phyloP scores from a whole-genome alignment of 2,113 vertebrate species.

The Anoura caudifer region DNA sequence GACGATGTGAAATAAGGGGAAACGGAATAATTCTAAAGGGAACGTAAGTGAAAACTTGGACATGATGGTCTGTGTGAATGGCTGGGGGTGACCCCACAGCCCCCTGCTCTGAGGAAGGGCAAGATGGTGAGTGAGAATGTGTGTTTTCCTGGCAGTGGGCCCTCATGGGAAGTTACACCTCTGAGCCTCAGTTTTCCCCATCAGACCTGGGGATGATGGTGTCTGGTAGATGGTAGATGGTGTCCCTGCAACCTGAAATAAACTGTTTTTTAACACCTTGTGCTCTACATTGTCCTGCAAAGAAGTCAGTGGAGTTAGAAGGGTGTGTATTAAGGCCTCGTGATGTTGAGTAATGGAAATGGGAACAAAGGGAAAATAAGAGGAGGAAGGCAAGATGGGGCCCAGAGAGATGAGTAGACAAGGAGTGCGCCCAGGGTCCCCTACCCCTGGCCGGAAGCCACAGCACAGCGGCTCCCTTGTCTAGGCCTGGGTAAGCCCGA shows the following conservation, averaged over 20 bases:
- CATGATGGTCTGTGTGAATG: background rate
- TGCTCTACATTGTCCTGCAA: background rate
- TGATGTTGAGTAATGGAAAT: background rate
- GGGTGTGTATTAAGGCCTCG: background rate
- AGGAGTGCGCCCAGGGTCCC: too few relatives aligned
- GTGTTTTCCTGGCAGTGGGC: background rate
- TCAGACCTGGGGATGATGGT: background rate
- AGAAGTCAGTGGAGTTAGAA: background rate
- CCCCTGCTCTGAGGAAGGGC: background rate
- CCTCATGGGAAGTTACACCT: too few relatives aligned
- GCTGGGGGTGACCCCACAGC: background rate
- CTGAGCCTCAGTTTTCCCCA: background rate
- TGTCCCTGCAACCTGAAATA: background rate
- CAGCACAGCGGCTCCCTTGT: rapidly evolving
- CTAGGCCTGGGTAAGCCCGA: too few relatives aligned
- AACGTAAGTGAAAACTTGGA: background rate
- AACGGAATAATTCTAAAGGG: background rate
- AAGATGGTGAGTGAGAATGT: too few relatives aligned
- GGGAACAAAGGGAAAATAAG: background rate
- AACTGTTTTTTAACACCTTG: background rate
- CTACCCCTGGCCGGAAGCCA: background rate
- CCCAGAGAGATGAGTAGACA: background rate
- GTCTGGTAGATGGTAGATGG: too few relatives aligned
- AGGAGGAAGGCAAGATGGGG: background rate
- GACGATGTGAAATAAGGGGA: background rate